These are phyloP conservation scores for Zoroaster sp. DNA, from an alignment of 53 echinoderm and acorn worm genomes.

Conservation along the genomic window DNA sequence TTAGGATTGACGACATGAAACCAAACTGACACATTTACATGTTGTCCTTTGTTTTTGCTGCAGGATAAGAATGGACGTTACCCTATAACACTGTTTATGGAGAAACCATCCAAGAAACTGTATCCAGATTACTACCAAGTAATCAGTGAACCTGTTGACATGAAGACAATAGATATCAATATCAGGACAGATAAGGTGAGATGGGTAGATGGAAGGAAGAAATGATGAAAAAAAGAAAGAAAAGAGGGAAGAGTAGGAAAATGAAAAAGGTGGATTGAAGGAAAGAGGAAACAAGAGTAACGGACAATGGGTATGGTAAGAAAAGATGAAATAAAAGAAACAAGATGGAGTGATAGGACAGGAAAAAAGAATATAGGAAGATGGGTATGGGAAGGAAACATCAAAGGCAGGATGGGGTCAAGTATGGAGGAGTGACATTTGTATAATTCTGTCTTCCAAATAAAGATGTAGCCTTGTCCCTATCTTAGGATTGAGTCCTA, in stretches of 20 bases:
- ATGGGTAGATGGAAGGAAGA: not conserved
- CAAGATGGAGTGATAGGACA: not conserved
- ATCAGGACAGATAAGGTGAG: conserved; percentile 87
- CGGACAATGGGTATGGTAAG: not conserved
- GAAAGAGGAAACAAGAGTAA: not conserved
- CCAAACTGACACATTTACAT: no score
- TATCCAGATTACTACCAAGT: conserved; percentile 99
- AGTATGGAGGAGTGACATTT: no score
- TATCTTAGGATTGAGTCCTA: no score
- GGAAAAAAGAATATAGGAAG: not conserved
- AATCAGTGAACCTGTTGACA: conserved; percentile 95
- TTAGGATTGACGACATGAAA: not conserved
- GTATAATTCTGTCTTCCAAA: no score
- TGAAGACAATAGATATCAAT: conserved; percentile 87
- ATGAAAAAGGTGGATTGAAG: not conserved
- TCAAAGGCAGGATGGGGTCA: no score
- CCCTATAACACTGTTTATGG: conserved; percentile 87
- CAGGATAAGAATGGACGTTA: conserved; percentile 83
- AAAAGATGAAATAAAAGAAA: not conserved
- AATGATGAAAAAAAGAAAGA: not conserved
- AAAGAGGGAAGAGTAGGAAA: not conserved
- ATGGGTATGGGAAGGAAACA: no score
- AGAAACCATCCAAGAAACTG: conserved; percentile 98
- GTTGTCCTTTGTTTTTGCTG: not conserved
- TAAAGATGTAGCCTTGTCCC: no score